These are phyloP conservation scores for Xenus cinereus DNA, from an alignment of 2,113 vertebrate genomes.

Conservation along the genomic window DNA sequence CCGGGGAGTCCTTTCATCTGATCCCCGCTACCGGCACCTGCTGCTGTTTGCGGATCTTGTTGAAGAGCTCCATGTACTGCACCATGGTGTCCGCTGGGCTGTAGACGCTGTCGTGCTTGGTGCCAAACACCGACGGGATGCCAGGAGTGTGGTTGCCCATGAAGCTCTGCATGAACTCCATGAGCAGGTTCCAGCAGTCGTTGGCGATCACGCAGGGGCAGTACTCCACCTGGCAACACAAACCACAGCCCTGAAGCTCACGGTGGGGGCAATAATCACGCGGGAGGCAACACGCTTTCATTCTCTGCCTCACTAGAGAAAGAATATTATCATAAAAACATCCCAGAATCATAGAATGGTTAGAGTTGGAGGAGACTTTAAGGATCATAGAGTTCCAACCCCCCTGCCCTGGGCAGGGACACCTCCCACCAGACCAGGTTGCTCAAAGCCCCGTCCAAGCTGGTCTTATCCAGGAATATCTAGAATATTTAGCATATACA, in stretches of 20 bases:
- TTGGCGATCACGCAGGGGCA: conserved; percentile 93
- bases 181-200: conserved; percentile 95
- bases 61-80: conserved; percentile 97
- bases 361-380: no score
- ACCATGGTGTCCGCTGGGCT: conserved; percentile 88
- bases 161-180: conserved; percentile 96
- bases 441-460: no score
- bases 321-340: background rate
- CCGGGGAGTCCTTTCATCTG: conserved; percentile 54
- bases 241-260: background rate
- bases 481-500: accelerated
- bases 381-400: no score
- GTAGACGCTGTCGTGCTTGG: conserved; percentile 87
- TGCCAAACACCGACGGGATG: conserved; percentile 82
- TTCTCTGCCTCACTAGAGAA: background rate
- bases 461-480: no score
- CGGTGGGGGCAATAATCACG: background rate
- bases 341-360: background rate
- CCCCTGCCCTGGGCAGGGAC: no score
- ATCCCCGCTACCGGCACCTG: conserved; percentile 86
- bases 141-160: conserved; percentile 85
- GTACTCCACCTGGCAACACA: conserved; percentile 89
- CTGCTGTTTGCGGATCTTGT: conserved; percentile 95
- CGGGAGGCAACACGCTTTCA: background rate
- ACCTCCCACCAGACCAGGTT: no score